Conservation (phyloP, 2,113 vertebrate species). For the Gymnobelideus leadbeateri region DNA sequence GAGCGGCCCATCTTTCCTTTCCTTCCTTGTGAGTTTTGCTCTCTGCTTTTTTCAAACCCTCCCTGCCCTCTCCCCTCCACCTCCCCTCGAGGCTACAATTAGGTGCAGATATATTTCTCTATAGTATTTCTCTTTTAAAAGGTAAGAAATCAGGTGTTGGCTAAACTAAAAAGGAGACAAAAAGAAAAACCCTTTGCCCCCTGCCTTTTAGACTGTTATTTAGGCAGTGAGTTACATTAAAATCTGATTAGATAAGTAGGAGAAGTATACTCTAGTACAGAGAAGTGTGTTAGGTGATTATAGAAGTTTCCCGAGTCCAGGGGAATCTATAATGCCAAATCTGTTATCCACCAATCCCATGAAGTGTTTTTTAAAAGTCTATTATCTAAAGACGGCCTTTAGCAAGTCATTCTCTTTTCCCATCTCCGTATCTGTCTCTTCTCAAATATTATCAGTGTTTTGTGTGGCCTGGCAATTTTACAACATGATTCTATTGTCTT, state of each 20-base stretch:
- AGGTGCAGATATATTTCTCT: too few relatives aligned
- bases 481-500: slow-evolving; percentile 57
- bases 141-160: neutral
- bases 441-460: slow-evolving; percentile 58
- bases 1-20: too few relatives aligned
- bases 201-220: slow-evolving; percentile 45
- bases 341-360: slow-evolving; percentile 20
- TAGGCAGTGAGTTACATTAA: slow-evolving; percentile 45
- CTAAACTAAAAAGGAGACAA: neutral
- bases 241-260: slow-evolving; percentile 57
- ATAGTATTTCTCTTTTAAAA: neutral
- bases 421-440: slow-evolving; percentile 2
- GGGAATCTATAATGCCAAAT: slow-evolving; percentile 51
- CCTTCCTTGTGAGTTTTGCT: too few relatives aligned
- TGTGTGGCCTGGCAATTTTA: slow-evolving; percentile 55
- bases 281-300: slow-evolving; percentile 38
- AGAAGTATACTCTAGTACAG: slow-evolving; percentile 33
- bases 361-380: slow-evolving; percentile 22
- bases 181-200: slow-evolving; percentile 41
- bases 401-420: slow-evolving; percentile 58
- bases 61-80: too few relatives aligned
- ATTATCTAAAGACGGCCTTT: slow-evolving; percentile 55
- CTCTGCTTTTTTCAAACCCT: too few relatives aligned
- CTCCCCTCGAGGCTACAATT: too few relatives aligned
- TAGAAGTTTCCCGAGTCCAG: slow-evolving; percentile 41